Evolutionary conservation across 2,113 vertebrate species (phyloP).

Genomic region (Myiagra hebetior): DNA sequence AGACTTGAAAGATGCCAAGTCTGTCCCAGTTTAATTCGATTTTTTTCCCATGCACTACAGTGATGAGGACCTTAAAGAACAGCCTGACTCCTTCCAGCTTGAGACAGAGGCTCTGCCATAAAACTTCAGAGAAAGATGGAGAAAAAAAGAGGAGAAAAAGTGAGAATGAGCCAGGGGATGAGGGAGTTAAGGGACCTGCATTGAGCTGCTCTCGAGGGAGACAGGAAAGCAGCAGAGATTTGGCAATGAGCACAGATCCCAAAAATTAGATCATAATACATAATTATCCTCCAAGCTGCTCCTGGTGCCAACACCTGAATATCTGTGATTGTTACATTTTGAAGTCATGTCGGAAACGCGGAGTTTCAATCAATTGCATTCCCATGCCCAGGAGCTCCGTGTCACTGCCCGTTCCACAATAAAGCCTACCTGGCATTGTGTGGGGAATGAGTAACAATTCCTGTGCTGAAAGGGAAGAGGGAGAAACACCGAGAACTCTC

Average conservation of each 20-base stretch:
- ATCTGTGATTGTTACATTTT: constrained; percentile 59
- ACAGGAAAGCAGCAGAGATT: constrained; percentile 14
- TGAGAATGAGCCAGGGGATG: neutral
- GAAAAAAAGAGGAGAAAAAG: neutral
- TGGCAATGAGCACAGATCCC: neutral
- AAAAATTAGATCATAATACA: constrained; percentile 55
- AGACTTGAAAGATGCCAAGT: neutral
- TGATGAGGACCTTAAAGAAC: neutral
- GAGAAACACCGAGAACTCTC: constrained; percentile 43
- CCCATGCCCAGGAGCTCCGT: constrained; percentile 61
- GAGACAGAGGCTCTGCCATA: neutral
- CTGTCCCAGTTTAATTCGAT: neutral
- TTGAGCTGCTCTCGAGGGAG: constrained; percentile 23
- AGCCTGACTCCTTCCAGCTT: neutral
- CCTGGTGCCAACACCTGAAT: neutral
- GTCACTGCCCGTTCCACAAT: constrained; percentile 67
- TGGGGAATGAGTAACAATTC: constrained; percentile 69
- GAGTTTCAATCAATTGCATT: constrained; percentile 52
- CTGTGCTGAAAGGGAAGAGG: constrained; percentile 56
- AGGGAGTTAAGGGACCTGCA: neutral
- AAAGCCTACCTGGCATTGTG: constrained; percentile 66
- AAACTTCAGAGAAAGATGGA: neutral
- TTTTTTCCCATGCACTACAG: neutral
- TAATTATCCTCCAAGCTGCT: neutral
- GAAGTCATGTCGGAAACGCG: constrained; percentile 63